Base-by-base conservation (phyloP, 1,140 invertebrate genomes). In the Leptinotarsa texana region DNA sequence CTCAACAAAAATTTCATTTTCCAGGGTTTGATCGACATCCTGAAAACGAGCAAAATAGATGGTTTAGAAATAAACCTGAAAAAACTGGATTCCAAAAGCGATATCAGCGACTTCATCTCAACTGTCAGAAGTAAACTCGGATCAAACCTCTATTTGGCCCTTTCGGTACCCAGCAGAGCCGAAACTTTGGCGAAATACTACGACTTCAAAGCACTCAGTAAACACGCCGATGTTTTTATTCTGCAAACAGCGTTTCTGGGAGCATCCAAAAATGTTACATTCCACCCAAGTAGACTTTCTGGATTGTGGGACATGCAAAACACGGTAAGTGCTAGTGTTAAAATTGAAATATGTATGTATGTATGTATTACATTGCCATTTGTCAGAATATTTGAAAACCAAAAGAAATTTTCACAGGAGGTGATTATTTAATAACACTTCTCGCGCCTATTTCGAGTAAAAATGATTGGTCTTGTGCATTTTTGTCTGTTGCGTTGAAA, bases 291-390 rank as follows among this genome's bases (percentile, higher is more conserved):
- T 79, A 85, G 92, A 73, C 84, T 94, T 74, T 94, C 93, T 84
- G 93, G 93, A 3, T 82, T 93, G 22, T 92, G 92, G 84, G 93
- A 94, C 79, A 91, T 94, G 87, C 89, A 92, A 75, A 94, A 94
- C 79, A 91, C 92, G 70, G 91, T 92, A 85, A 90, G 88, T 57
- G 51, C 8, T 42, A 42, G 8, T 42, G 33, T 11, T 42, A 42
- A 42, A 42, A 3, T 42, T 42, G 33, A 42, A 42, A 42, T 3
- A 42, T 11, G 3, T n/a, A n/a, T n/a, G n/a, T n/a, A n/a, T n/a
- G 33, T 42, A 3, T 0, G 8, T 11, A 42, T 42, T 42, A 11
- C 33, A 42, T 42, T 42, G 33, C 33, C 2, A 11, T 33, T 33
- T 33, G 6, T 2, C 27, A 33, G 27, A 33, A 42, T 42, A 42